A percentile compares a stretch with the other conserved stretches of the same genome.
Evolutionary conservation across 2,797 vertebrate species (phyloP).

Genomic region (Amblyopsis hoosieri): DNA sequence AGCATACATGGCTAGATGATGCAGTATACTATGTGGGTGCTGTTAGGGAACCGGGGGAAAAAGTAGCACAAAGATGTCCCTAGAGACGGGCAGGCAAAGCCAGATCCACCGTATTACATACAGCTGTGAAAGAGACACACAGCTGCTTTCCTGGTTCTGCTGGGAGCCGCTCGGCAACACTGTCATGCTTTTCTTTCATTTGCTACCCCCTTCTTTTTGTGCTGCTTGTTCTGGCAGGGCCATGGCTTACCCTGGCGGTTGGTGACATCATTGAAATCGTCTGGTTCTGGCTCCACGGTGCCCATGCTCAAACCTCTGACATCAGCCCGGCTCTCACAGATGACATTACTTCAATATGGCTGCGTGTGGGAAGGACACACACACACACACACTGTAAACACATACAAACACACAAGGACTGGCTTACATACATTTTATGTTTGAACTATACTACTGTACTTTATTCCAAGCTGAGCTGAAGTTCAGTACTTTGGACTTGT

Average conservation of each 20-base stretch:
- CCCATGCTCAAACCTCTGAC: slow-evolving; percentile 6
- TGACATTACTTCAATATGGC: background rate
- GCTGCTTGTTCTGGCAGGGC: slow-evolving; percentile 31
- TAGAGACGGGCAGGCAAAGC: slow-evolving; percentile 36
- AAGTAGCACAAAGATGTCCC: slow-evolving; percentile 47
- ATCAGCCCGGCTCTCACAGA: slow-evolving; percentile 8
- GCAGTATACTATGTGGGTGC: slow-evolving; percentile 20
- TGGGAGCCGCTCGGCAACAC: slow-evolving; percentile 28
- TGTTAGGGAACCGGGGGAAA: slow-evolving; percentile 42
- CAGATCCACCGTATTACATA: slow-evolving; percentile 52
- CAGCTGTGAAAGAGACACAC: slow-evolving; percentile 55
- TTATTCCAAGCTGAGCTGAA: too few species aligned
- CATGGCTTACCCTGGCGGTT: slow-evolving; percentile 22
- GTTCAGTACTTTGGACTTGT: too few species aligned
- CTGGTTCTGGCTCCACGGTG: slow-evolving; percentile 15
- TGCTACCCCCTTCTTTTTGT: slow-evolving; percentile 21
- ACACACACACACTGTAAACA: background rate
- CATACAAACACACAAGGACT: background rate
- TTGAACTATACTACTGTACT: background rate
- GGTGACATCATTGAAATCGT: slow-evolving; percentile 38
- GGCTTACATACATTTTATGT: background rate
- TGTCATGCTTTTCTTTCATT: slow-evolving; percentile 35
- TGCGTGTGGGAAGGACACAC: too few species aligned
- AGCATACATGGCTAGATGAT: slow-evolving; percentile 8
- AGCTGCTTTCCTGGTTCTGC: slow-evolving; percentile 62